Percentiles rank a stretch among this genome's conserved stretches.
Evolutionary conservation across 1,140 invertebrate genomes (phyloP).

Genomic region (Drosophila yakuba): DNA sequence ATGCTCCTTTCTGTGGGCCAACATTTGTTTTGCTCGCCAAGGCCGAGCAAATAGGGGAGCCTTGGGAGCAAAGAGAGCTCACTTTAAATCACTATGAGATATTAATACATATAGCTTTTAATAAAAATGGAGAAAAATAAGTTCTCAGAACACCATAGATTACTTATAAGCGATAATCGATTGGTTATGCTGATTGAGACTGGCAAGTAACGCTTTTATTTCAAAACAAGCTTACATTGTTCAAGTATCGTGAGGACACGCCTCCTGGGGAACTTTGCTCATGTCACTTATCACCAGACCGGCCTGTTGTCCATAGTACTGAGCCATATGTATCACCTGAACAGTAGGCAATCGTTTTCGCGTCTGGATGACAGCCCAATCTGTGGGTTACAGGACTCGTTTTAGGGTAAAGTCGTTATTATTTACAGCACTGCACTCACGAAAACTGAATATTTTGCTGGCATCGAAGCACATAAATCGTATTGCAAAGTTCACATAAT

Average conservation of each 20-base stretch:
- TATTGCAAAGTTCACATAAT: constrained; percentile 40
- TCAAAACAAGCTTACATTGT: neutral
- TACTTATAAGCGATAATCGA: neutral
- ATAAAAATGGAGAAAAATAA: neutral
- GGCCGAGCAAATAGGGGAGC: constrained; percentile 15
- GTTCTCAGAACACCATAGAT: too few relatives aligned
- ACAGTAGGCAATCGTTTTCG: constrained; percentile 1
- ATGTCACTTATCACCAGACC: constrained; percentile 12
- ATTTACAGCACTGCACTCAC: constrained; percentile 18
- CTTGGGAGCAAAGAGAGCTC: neutral
- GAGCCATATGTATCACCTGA: neutral
- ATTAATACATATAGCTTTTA: too few relatives aligned
- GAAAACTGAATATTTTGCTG: constrained; percentile 12
- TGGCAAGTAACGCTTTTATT: neutral
- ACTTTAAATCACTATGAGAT: too few relatives aligned
- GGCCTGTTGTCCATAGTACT: neutral
- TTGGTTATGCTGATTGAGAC: neutral
- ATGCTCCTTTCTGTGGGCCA: constrained; percentile 70
- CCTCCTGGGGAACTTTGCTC: constrained; percentile 14
- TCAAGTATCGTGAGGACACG: constrained; percentile 29
- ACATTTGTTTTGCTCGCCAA: constrained; percentile 67
- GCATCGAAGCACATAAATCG: constrained; percentile 45
- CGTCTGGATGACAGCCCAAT: constrained; percentile 30
- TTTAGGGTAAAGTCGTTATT: neutral
- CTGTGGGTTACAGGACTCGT: constrained; percentile 1